Conservation (phyloP, 2,113 vertebrate species). For the Danionella cerebrum region DNA sequence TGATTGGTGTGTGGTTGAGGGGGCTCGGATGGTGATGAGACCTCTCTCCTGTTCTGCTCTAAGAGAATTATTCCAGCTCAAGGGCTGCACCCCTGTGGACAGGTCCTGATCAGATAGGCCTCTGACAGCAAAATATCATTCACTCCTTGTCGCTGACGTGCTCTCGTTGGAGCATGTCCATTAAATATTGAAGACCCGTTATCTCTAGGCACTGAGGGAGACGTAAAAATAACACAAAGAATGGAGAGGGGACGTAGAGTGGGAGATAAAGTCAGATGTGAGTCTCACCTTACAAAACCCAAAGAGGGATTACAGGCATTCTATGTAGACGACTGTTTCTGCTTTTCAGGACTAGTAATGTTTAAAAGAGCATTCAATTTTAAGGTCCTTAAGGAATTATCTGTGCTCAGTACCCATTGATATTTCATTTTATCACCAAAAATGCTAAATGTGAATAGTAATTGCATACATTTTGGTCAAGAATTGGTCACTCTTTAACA, state of each 20-base stretch:
- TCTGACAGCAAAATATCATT: conserved; percentile 44
- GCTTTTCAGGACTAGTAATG: background rate
- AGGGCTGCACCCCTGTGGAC: conserved; percentile 34
- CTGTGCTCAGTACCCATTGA: too few relatives aligned
- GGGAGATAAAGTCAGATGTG: conserved; percentile 20
- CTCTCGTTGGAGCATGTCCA: conserved; percentile 47
- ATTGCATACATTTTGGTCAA: too few relatives aligned
- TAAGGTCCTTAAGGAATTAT: too few relatives aligned
- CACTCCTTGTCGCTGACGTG: conserved; percentile 34
- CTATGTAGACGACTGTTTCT: background rate
- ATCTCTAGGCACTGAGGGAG: conserved; percentile 35
- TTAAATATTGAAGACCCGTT: conserved; percentile 53
- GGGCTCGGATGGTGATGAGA: conserved; percentile 28
- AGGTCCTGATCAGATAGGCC: conserved; percentile 36
- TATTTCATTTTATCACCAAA: too few relatives aligned
- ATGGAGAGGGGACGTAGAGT: conserved; percentile 3
- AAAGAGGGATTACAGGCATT: background rate
- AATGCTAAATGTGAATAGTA: too few relatives aligned
- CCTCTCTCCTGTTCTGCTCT: conserved; percentile 32
- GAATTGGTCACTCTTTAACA: too few relatives aligned
- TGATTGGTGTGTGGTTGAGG: conserved; percentile 41
- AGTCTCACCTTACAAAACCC: conserved; percentile 28
- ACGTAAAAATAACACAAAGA: conserved; percentile 33
- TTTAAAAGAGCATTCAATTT: too few relatives aligned
- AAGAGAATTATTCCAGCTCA: conserved; percentile 52